Evolutionary conservation across 2,888 invertebrate genomes (phyloP).

Genomic region (Liopterus haemorrhoidalis): DNA sequence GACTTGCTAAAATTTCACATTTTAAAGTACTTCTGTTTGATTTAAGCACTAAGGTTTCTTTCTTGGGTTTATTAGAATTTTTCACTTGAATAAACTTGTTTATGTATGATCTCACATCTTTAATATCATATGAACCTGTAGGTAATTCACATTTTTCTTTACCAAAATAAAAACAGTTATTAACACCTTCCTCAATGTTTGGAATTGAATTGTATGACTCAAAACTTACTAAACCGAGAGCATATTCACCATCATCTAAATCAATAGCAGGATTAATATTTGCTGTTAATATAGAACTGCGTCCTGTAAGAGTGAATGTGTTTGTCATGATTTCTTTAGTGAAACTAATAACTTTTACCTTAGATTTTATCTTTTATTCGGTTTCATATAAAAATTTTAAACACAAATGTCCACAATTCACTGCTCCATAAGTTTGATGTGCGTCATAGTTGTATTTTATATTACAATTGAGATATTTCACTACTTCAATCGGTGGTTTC

Average conservation of each 20-base stretch:
- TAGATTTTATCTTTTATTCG: too few relatives aligned
- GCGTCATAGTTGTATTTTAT: conserved; percentile 14
- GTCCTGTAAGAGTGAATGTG: conserved; percentile 3
- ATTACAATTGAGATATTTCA: conserved; percentile 18
- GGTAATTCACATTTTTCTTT: too few relatives aligned
- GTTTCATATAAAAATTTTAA: conserved; percentile 5
- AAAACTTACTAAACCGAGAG: conserved; percentile 1
- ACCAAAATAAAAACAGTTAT: conserved; percentile 35
- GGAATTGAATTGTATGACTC: conserved; percentile 29
- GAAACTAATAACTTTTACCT: too few relatives aligned
- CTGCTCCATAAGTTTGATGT: conserved; percentile 19
- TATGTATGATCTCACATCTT: too few relatives aligned
- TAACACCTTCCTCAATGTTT: conserved; percentile 38
- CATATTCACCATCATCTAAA: conserved; percentile 4
- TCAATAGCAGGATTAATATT: conserved; percentile 3
- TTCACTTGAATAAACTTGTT: too few relatives aligned
- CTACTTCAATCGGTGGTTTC: conserved; percentile 32
- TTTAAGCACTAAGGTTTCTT: too few relatives aligned
- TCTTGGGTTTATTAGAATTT: too few relatives aligned
- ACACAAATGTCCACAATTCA: conserved; percentile 7
- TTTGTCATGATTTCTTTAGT: conserved; percentile 7
- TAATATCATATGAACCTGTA: too few relatives aligned
- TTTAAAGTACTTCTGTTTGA: conserved; percentile 33
- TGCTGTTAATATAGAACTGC: neutral
- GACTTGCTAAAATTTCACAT: conserved; percentile 23